Conservation (phyloP, 2,113 vertebrate species). For the Gallinago undulata region DNA sequence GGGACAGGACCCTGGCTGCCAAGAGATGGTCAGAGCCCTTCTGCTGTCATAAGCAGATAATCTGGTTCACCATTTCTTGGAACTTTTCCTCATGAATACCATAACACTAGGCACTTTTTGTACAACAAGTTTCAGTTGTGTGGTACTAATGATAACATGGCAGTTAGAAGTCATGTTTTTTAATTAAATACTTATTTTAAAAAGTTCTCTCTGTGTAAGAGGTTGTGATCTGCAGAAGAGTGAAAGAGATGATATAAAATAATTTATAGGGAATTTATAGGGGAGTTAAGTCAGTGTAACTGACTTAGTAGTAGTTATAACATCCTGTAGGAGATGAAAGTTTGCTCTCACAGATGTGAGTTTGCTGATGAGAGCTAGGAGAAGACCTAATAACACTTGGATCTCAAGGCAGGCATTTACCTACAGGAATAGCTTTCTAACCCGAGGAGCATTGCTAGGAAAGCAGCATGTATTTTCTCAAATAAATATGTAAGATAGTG, state of each 20-base stretch:
- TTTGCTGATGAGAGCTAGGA: not conserved
- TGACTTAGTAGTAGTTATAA: not conserved
- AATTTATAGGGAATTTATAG: not conserved
- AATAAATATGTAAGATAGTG: not conserved
- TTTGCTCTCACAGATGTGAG: not conserved
- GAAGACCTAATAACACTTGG: not conserved
- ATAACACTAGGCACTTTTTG: not conserved
- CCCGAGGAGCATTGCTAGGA: not conserved
- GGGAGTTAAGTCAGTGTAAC: not conserved
- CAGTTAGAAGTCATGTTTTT: rapidly evolving
- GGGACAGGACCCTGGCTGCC: not conserved
- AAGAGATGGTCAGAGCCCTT: not conserved
- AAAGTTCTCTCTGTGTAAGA: not conserved
- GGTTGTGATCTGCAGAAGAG: not conserved
- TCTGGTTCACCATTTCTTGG: not conserved
- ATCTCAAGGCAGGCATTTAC: not conserved
- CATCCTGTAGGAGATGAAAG: not conserved
- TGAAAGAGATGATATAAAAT: not conserved
- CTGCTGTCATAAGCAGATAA: not conserved
- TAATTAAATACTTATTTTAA: not conserved
- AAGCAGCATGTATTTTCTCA: not conserved
- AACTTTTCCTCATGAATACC: not conserved
- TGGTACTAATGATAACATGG: not conserved
- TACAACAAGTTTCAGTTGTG: not conserved
- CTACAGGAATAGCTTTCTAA: not conserved